Evolutionary conservation across 2,113 vertebrate species (phyloP), one percentile per base, ranked within the genome.

Genomic region (Columba janthina): DNA sequence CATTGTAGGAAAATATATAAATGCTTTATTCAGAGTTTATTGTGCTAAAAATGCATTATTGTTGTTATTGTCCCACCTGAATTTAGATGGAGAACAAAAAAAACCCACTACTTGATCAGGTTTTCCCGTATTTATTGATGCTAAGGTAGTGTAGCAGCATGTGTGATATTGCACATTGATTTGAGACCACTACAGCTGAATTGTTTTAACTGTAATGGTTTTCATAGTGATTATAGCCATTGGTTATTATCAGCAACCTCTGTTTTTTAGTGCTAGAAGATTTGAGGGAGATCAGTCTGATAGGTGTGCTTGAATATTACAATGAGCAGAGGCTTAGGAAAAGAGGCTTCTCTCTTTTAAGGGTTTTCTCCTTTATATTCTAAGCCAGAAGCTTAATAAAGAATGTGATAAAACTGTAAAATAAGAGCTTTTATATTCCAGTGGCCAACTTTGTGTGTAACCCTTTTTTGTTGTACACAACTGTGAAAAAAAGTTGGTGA

Each of bases 401-500:
- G 26, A 78, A 46, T 75, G 36, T 42, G 29, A 46, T 88, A 71
- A 78, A 88, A 75, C 36, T 86, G 14, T 81, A 44, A 76, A 91
- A 85, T 48, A 91, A 85, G 54, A 66, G 26, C 42, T 85, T 90
- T 86, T 15, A 3, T 83, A 62, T 38, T 86, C 32, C 51, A 78
- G 64, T 74, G 42, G 28, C 78, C 72, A 81, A 57, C 64, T 76
- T 94, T 57, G 22, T 82, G 44, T 87, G 48, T 92, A 81, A 84
- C 67, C 38, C 81, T 81, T 60, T 48, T 40, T 40, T 90, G 32
- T 31, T 89, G 38, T 80, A 73, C 46, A 66, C 65, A 85, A 36
- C 58, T 90, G 60, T 86, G 44, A 67, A 94, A 83, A 94, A 79
- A 88, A 65, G 46, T 61, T 93, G 61, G 56, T 93, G 56, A 80